Evolutionary conservation across 2,888 invertebrate genomes (phyloP).

Genomic region (Drepanosiphum platanoidis): DNA sequence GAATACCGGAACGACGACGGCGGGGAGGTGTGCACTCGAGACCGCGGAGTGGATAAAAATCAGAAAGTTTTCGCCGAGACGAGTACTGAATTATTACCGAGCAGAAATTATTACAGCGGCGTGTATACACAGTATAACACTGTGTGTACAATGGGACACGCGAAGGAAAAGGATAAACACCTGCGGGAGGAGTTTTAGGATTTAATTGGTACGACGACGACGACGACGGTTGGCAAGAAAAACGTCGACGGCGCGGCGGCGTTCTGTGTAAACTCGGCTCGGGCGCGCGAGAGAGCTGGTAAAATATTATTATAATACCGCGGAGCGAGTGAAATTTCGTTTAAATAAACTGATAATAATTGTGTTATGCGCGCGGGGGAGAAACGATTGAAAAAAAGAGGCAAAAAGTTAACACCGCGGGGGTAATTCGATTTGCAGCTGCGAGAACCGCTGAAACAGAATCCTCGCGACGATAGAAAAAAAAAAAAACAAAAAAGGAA

Average conservation of each 20-base stretch:
- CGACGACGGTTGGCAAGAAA: neutral
- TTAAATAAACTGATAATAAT: slow-evolving; percentile 41
- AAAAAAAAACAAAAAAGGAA: neutral
- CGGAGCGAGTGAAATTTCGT: neutral
- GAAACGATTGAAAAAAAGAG: slow-evolving; percentile 7
- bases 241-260: neutral
- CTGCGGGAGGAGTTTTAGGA: neutral
- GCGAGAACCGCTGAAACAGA: slow-evolving; percentile 9
- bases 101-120: neutral
- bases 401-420: slow-evolving; percentile 16
- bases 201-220: slow-evolving; percentile 10
- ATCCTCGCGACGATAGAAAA: neutral
- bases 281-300: neutral
- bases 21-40: too few relatives aligned
- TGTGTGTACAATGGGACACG: neutral
- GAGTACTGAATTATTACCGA: too few relatives aligned
- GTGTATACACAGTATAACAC: neutral
- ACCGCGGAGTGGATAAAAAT: too few relatives aligned
- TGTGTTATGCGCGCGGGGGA: neutral
- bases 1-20: too few relatives aligned
- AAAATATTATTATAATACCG: neutral
- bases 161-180: neutral
- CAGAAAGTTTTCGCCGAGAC: neutral
- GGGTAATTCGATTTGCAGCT: slow-evolving; percentile 8
- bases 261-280: neutral